Conservation (phyloP, 2,113 vertebrate genomes). For the Catagonus wagneri region DNA sequence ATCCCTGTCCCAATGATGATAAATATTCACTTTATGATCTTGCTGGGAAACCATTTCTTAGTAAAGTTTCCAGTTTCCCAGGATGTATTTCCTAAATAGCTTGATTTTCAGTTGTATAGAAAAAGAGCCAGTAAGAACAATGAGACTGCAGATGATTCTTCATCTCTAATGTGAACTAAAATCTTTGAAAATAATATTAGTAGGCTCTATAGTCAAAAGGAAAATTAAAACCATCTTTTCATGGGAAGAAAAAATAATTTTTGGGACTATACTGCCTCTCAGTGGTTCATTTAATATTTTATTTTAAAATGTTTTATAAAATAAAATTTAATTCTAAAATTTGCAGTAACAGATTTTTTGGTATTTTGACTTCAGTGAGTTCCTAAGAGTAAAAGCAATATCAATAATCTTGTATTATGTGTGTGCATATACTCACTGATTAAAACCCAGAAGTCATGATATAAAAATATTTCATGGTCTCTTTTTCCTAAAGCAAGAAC, state of each 20-base stretch:
- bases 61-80: background rate
- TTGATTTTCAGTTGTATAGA: background rate
- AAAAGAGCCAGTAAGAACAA: background rate
- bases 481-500: background rate
- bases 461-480: background rate
- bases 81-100: background rate
- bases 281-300: conserved; percentile 50
- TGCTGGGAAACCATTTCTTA: background rate
- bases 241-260: background rate
- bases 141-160: background rate
- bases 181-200: background rate
- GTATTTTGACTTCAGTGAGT: background rate
- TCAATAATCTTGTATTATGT: background rate
- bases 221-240: background rate
- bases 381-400: background rate
- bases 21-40: background rate
- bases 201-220: background rate
- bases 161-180: background rate
- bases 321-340: background rate
- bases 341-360: background rate
- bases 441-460: background rate
- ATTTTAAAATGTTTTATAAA: background rate
- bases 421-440: background rate
- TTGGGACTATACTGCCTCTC: conserved; percentile 13
- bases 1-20: background rate